Percentiles rank a stretch among this genome's conserved stretches.
Evolutionary conservation across 2,888 invertebrate species (phyloP).

Genomic region (Platynereis dumerilii): DNA sequence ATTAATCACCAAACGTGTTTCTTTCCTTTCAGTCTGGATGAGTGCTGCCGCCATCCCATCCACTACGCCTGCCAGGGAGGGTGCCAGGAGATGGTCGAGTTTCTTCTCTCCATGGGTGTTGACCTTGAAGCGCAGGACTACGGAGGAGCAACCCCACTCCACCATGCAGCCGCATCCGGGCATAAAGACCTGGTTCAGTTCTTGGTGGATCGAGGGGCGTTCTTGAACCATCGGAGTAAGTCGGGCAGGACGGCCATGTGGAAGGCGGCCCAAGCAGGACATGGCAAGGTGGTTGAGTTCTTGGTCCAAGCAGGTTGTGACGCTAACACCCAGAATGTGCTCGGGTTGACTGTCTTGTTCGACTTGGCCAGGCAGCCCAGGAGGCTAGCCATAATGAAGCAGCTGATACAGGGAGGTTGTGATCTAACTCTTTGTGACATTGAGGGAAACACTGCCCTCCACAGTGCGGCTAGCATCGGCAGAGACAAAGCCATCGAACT

Average conservation of each 20-base stretch:
- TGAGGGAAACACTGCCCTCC: conserved; percentile 2
- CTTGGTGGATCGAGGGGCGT: neutral
- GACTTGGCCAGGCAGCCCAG: neutral
- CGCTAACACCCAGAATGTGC: neutral
- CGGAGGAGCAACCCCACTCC: neutral
- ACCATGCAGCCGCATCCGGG: neutral
- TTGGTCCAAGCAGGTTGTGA: neutral
- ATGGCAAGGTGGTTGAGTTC: neutral
- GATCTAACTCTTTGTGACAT: neutral
- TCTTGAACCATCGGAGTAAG: neutral
- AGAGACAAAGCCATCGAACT: neutral
- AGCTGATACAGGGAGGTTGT: neutral
- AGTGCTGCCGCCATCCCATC: conserved; percentile 9
- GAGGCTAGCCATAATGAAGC: neutral
- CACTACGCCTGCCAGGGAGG: neutral
- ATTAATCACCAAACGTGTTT: too few relatives aligned
- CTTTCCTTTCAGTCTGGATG: neutral
- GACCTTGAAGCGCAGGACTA: neutral
- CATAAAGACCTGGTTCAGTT: neutral
- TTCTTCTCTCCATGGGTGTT: neutral
- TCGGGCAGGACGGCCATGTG: neutral
- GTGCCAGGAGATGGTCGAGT: neutral
- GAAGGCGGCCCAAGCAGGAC: conserved; percentile 6
- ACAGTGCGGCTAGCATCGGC: neutral
- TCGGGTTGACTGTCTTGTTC: neutral